Base-by-base conservation (phyloP, 1,140 invertebrate genomes). In the Thrips palmi region DNA sequence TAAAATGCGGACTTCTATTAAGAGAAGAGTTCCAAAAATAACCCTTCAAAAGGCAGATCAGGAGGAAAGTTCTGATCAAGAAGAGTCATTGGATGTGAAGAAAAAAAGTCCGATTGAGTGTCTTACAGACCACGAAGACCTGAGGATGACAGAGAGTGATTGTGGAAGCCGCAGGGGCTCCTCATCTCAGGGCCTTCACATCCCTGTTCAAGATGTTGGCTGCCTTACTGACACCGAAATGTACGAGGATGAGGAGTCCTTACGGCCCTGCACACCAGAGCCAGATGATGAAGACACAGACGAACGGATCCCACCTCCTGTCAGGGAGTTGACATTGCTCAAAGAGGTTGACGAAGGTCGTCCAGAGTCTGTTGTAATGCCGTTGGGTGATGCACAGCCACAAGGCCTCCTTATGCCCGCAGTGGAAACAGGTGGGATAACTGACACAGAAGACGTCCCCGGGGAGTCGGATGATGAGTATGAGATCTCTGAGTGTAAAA, bases 391-490 rank as follows among this genome's bases (percentile, higher is more conserved):
- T 19, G 52, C 52, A 35, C 46, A 51, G 27, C 49, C 52, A 17
- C 50, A 53, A 42, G 56, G 56, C 4, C 51, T 61, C 29, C 51
- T 49, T 20, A 45, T 51, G 21, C 50, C 48, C 18, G 37, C 54
- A 4, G 48, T 53, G 39, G 53, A 57, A 39, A 46, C 52, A 22
- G 50, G 48, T 8, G 44, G 41, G 41, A 30, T 48, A 14, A 62
- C 63, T 14, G 60, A 65, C 46, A 49, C 54, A 6, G 63, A 65
- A 48, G 57, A 61, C 33, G 51, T 58, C 24, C 55, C 55, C 3
- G 61, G 53, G 24, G 57, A 63, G 15, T 60, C 59, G 3, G 62
- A 56, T 23, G 58, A 63, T 12, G 55, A 58, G 18, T 53, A 52
- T 15, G 29, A 44, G 27, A 31, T 31, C 29, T 18, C 38, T 29